Base-by-base conservation (phyloP, 1,140 invertebrate genomes). In the Marisa cornuarietis region DNA sequence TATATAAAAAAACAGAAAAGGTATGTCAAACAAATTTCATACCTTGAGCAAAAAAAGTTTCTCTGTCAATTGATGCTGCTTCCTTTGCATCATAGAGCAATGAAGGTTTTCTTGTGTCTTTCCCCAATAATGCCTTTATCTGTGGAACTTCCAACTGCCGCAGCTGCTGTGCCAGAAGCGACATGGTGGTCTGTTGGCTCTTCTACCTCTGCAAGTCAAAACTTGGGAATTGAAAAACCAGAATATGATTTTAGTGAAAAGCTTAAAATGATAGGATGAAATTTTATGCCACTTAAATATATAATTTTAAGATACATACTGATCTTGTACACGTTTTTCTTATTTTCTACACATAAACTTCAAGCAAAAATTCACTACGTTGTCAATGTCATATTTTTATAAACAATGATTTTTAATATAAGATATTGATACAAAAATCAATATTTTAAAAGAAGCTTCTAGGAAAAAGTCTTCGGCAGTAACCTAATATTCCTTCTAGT, bases 41-140 rank as follows among this genome's bases (percentile, higher is more conserved):
- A 92, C 96, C 97, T 76, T 98, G 95, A 88, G 95, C 94, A 90
- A 95, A 96, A 86, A 97, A 94, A 20, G 95, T 95, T 84, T 96
- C 94, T 68, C 94, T 93, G 84, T 96, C 95, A 86, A 96, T 94
- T 79, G 93, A 93, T 0, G 96, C 96, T 14, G 97, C 97, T 92
- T 98, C 96, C 85, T 95, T 95, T 0, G 95, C 94, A 88, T 97
- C 94, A 89, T 98, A 98, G 14, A 99, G 90, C 81, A 99, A 93
- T 26, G 97, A 98, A 66, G 94, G 92, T 74, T 85, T 87, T 69
- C 93, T 93, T 85, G 94, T 95, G 42, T 91, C 91, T 77, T 85
- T 81, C 83, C 95, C 93, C 79, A 93, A 90, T 61, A 96, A 89
- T 10, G 94, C 85, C 14, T 93, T 90, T 16, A 96, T 95, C 88